Evolutionary conservation across 2,113 vertebrate species (phyloP), one percentile per base, ranked within the genome.

Genomic region (Verasper variegatus): DNA sequence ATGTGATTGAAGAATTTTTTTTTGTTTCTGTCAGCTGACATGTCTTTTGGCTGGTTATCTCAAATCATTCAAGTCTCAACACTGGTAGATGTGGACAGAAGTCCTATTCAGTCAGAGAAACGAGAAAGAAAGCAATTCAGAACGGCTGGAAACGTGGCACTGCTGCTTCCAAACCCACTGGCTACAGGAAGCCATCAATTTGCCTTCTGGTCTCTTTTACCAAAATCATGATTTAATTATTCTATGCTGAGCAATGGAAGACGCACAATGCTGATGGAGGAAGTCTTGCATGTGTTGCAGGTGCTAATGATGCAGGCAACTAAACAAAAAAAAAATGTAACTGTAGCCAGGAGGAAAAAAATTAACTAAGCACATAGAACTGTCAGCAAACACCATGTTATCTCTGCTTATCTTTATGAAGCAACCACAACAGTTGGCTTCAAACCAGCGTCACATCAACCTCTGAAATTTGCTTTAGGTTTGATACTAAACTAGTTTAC

Each of bases 61-160:
- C 37, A 58, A 62, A 70, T 73, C 24, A 2, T 24, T 51, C 18
- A 66, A 47, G 20, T 60, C 57, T 42, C 18, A 31, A 69, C 52
- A 3, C 35, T 21, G 12, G 35, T 31, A 68, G 47, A 73, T 40
- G 54, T 63, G 40, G 24, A 88, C 74, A 82, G 72, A 83, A 59
- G 69, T 14, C 47, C 21, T 45, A 66, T 83, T 86, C 72, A 83
- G 21, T 31, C 52, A 49, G 0, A 37, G 49, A 63, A 65, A 66
- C 47, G 6, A 60, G 18, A 23, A 7, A 55, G 21, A 57, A 15
- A 56, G 20, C 9, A 64, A 52, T 72, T 24, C 31, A 15, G 64
- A 71, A 42, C 20, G 54, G n/a, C 47, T 79, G 81, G 63, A 88
- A 87, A 82, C 63, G 31, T 85, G 82, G 81, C 81, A 84, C 49